Evolutionary conservation across 2,888 invertebrate genomes (phyloP), one percentile per base, ranked within the genome.

Genomic region (Aporophyla nigra): DNA sequence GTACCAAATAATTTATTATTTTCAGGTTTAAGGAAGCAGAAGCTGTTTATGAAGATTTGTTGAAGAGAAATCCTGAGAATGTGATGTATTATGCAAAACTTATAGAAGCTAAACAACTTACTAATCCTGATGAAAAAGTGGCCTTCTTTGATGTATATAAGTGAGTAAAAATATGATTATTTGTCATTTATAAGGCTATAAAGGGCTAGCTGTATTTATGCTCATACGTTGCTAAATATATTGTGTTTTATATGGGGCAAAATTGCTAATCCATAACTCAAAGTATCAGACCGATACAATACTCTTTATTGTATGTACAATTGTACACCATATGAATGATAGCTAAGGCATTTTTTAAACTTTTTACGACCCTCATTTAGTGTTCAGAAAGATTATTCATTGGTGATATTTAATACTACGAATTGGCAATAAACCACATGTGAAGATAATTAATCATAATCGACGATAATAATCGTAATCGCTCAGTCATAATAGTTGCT

Each of bases 61-160:
- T 99, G 85, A 98, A 98, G 88, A 97, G 99, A 87, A 99, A 99
- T 97, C 99, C 99, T 16, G 99, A 99, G 94, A 99, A 99, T 95
- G 98, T 98, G 87, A 97, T 98, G 90, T 99, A 99, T 96, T 99
- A 99, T 94, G 97, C 97, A 88, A 98, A 98, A 95, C 97, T 99
- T 92, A 98, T 99, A 93, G 98, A 98, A 93, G 98, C 99, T 66
- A 97, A 98, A 91, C 97, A 98, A 93, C 97, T 99, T 81, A 97
- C 97, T 90, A 97, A 97, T 80, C 97, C 98, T 76, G 98, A 98
- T 82, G 98, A 98, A 86, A 98, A 98, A 92, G 97, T 99, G 91
- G 97, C 98, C 90, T 97, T 99, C 95, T 99, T 98, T 94, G 97
- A 97, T 90, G 97, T 98, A 92, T 98, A 98, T 93, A 97, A 96